Percentiles rank a stretch among this genome's conserved stretches.
Evolutionary conservation across 2,888 invertebrate species (phyloP).

Genomic region (Lydus trimaculatus): DNA sequence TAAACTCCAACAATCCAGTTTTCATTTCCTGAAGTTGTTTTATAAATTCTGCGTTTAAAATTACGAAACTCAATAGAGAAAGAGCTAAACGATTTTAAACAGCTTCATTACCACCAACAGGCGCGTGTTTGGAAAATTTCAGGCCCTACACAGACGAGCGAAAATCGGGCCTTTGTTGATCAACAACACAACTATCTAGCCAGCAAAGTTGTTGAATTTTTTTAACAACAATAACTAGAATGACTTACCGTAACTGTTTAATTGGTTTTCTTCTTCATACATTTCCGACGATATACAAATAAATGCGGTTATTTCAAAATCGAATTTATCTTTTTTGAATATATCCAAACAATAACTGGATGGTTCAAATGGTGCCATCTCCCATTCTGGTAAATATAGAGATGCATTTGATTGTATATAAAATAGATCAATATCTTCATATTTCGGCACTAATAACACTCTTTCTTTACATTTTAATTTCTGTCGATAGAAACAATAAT

Average conservation of each 20-base stretch:
- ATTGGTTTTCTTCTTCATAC: constrained; percentile 2
- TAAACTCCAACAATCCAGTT: constrained; percentile 12
- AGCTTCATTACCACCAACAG: too few relatives aligned
- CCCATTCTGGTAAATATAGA: constrained; percentile 31
- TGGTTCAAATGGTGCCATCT: constrained; percentile 17
- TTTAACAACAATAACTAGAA: too few relatives aligned
- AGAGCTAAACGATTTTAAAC: too few relatives aligned
- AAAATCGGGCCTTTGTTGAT: too few relatives aligned
- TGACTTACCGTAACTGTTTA: constrained; percentile 11
- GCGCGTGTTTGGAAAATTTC: too few relatives aligned
- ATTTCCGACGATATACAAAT: background rate
- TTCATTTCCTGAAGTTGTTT: background rate
- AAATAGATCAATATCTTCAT: constrained; percentile 23
- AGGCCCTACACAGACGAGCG: too few relatives aligned
- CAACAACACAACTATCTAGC: too few relatives aligned
- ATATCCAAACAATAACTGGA: constrained; percentile 36
- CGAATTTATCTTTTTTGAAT: constrained; percentile 9
- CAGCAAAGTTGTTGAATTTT: too few relatives aligned
- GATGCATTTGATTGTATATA: constrained; percentile 34
- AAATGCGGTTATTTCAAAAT: background rate
- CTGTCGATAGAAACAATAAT: constrained; percentile 12
- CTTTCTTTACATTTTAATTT: background rate
- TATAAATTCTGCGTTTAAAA: background rate
- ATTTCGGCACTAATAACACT: constrained; percentile 20
- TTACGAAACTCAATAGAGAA: too few relatives aligned